Percentiles rank a stretch among this genome's conserved stretches.
These are phyloP conservation scores for Ianthella basta DNA, from an alignment of 37 sponge, comb jelly and placozoan species.

Conservation along the genomic window DNA sequence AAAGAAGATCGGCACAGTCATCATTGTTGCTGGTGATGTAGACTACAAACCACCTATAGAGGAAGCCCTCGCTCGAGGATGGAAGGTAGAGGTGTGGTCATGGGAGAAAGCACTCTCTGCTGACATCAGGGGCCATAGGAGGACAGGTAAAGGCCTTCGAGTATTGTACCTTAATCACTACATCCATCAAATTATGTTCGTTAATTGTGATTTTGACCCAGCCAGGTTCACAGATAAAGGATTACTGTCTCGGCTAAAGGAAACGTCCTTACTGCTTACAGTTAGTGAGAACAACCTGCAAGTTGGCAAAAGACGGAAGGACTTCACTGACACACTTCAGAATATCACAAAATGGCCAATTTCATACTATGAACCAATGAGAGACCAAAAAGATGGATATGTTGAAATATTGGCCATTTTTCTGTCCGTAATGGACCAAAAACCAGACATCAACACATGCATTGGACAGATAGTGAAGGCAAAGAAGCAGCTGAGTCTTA, in stretches of 20 bases:
- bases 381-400: neutral
- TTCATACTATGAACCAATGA: neutral
- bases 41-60: constrained; percentile 39
- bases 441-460: neutral
- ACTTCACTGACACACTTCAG: neutral
- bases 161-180: neutral
- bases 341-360: neutral
- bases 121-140: neutral
- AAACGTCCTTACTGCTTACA: neutral
- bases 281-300: neutral
- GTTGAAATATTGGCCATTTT: neutral
- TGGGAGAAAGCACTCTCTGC: constrained; percentile 49
- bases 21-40: constrained; percentile 44
- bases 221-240: neutral
- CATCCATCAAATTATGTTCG: neutral
- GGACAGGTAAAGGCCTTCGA: neutral
- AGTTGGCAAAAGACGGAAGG: neutral
- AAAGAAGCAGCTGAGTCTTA: neutral
- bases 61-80: constrained; percentile 11
- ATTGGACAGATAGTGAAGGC: neutral
- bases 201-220: neutral
- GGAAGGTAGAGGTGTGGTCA: constrained; percentile 40
- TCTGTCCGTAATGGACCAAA: neutral
- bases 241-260: neutral
- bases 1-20: constrained; percentile 27